Percentiles rank a stretch among this genome's conserved stretches.
Evolutionary conservation across 2,797 vertebrate species (phyloP).

Genomic region (Cottoperca gobio): DNA sequence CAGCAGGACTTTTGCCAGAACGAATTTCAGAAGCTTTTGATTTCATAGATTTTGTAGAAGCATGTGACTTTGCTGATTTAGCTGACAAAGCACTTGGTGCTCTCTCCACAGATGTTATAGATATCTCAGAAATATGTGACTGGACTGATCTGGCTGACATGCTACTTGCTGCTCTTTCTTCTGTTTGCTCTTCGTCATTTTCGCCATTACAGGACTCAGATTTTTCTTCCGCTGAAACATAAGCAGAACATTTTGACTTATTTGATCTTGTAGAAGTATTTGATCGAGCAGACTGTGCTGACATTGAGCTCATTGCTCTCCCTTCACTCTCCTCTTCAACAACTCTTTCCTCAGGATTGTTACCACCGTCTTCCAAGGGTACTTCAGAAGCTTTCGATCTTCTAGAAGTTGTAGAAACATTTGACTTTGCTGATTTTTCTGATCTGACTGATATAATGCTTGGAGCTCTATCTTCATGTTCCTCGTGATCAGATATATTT

Average conservation of each 20-base stretch:
- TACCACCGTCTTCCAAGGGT: background rate
- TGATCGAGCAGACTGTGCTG: constrained; percentile 61
- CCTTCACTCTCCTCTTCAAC: constrained; percentile 41
- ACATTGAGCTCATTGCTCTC: constrained; percentile 39
- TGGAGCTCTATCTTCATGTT: constrained; percentile 31
- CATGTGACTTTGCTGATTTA: constrained; percentile 54
- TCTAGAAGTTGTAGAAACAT: constrained; percentile 47
- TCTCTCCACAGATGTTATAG: constrained; percentile 34
- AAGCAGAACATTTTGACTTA: constrained; percentile 45
- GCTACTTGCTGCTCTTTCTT: constrained; percentile 55
- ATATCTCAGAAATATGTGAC: constrained; percentile 49
- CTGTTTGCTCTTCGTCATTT: constrained; percentile 35
- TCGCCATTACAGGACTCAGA: constrained; percentile 27
- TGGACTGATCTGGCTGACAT: constrained; percentile 52
- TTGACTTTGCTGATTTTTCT: constrained; percentile 55
- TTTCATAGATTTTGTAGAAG: constrained; percentile 45
- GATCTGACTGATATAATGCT: constrained; percentile 60
- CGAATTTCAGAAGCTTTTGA: constrained; percentile 34
- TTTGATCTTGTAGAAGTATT: constrained; percentile 60
- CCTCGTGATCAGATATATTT: constrained; percentile 8
- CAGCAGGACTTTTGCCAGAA: constrained; percentile 14
- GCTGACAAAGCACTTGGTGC: constrained; percentile 42
- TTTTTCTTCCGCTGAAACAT: constrained; percentile 41
- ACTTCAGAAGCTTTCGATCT: constrained; percentile 46
- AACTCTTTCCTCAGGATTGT: constrained; percentile 14